Percentiles rank a stretch among this genome's conserved stretches.
Conservation (phyloP, 1,140 invertebrate genomes). For the Heliconius nattereri region DNA sequence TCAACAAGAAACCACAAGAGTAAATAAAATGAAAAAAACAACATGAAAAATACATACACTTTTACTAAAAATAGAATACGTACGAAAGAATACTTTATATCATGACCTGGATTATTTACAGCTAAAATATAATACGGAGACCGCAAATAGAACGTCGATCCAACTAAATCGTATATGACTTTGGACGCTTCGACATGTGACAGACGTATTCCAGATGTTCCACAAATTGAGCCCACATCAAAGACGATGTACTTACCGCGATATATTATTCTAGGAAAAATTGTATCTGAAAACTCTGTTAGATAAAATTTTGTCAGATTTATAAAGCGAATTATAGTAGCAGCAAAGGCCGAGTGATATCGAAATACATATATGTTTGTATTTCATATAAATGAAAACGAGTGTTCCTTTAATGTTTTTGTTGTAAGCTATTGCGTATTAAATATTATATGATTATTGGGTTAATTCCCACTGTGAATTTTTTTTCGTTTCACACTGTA, state of each 20-base stretch:
- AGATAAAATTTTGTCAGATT: slow-evolving; percentile 26
- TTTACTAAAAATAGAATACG: slow-evolving; percentile 4
- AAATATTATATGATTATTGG: too few relatives aligned
- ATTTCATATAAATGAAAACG: too few relatives aligned
- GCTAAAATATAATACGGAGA: slow-evolving; percentile 30
- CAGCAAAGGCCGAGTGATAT: slow-evolving; percentile 18
- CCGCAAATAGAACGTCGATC: slow-evolving; percentile 48
- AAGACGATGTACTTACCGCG: slow-evolving; percentile 33
- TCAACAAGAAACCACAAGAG: too few relatives aligned
- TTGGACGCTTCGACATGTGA: slow-evolving; percentile 57
- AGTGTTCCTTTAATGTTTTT: neutral
- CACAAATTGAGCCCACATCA: slow-evolving; percentile 55
- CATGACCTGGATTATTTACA: slow-evolving; percentile 31
- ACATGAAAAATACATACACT: neutral
- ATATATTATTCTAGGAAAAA: slow-evolving; percentile 32
- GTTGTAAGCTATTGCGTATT: too few relatives aligned
- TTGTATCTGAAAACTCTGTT: slow-evolving; percentile 23
- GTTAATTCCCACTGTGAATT: too few relatives aligned
- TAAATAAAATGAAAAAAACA: neutral
- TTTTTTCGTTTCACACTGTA: too few relatives aligned
- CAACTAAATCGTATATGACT: slow-evolving; percentile 43
- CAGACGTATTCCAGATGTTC: slow-evolving; percentile 58
- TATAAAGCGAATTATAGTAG: slow-evolving; percentile 11
- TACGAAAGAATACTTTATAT: slow-evolving; percentile 11
- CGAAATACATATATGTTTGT: neutral